Percentiles rank a stretch among this genome's conserved stretches.
These are phyloP conservation scores for Corbicula japonica DNA, from an alignment of 2,888 invertebrate species.

Conservation along the genomic window DNA sequence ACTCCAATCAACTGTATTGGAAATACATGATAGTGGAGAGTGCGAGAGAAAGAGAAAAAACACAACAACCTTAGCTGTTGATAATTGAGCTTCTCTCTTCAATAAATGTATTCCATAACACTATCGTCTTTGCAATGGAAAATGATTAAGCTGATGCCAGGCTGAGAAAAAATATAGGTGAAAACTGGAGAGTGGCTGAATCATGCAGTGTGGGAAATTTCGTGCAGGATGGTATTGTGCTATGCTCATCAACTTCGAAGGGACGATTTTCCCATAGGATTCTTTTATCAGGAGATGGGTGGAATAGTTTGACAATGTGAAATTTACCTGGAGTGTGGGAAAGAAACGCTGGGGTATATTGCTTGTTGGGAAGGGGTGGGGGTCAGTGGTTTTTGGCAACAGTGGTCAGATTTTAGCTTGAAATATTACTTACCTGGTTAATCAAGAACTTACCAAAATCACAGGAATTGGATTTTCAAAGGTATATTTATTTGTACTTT, in stretches of 20 bases:
- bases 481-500: too few relatives aligned
- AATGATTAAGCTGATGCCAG: slow-evolving; percentile 16
- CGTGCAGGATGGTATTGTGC: slow-evolving; percentile 13
- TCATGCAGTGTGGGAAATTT: slow-evolving; percentile 42
- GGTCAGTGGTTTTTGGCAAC: not conserved
- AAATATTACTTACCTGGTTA: too few relatives aligned
- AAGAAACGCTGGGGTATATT: not conserved
- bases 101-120: not conserved
- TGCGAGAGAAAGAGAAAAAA: not conserved
- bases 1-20: slow-evolving; percentile 33
- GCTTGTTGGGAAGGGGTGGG: not conserved
- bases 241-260: not conserved
- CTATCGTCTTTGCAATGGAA: not conserved
- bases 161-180: slow-evolving; percentile 36
- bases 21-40: slow-evolving; percentile 17
- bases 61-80: not conserved
- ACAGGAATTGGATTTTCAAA: too few relatives aligned
- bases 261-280: too few relatives aligned
- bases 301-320: slow-evolving; percentile 13
- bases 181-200: slow-evolving; percentile 23
- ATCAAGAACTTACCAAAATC: too few relatives aligned
- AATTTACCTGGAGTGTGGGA: slow-evolving; percentile 5
- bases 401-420: too few relatives aligned
- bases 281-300: slow-evolving; percentile 11
- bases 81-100: slow-evolving; percentile 17